Conservation (phyloP, 2,888 invertebrate species). For the Philhelius pedissequus region DNA sequence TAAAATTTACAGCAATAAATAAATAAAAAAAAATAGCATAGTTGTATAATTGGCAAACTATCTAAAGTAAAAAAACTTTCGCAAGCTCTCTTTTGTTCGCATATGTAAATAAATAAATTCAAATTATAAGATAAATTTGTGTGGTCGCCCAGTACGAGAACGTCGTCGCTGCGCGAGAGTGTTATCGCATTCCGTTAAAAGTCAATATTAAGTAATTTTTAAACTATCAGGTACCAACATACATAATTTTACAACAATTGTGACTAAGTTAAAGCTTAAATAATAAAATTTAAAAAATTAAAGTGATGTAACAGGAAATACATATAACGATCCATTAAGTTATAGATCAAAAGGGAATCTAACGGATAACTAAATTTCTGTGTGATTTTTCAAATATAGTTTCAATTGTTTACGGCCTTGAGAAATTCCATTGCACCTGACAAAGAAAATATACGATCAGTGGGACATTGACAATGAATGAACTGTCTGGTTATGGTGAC, state of each 20-base stretch:
- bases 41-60: constrained; percentile 12
- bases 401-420: background rate
- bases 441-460: background rate
- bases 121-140: constrained; percentile 37
- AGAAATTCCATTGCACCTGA: background rate
- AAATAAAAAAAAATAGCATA: background rate
- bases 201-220: background rate
- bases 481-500: background rate
- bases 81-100: constrained; percentile 40
- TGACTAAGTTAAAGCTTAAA: background rate
- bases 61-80: constrained; percentile 37
- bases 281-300: background rate
- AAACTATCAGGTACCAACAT: background rate
- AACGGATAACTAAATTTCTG: background rate
- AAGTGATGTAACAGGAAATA: background rate
- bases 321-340: too few relatives aligned
- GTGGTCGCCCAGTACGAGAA: constrained; percentile 24
- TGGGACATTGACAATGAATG: background rate
- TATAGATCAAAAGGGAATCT: too few relatives aligned
- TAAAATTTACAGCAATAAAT: constrained; percentile 30
- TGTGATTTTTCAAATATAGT: background rate
- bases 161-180: background rate
- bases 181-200: constrained; percentile 39
- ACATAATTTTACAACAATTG: background rate
- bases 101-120: constrained; percentile 37